Conservation (phyloP, 2,888 invertebrate species). For the Lasioglossum oenotherae region DNA sequence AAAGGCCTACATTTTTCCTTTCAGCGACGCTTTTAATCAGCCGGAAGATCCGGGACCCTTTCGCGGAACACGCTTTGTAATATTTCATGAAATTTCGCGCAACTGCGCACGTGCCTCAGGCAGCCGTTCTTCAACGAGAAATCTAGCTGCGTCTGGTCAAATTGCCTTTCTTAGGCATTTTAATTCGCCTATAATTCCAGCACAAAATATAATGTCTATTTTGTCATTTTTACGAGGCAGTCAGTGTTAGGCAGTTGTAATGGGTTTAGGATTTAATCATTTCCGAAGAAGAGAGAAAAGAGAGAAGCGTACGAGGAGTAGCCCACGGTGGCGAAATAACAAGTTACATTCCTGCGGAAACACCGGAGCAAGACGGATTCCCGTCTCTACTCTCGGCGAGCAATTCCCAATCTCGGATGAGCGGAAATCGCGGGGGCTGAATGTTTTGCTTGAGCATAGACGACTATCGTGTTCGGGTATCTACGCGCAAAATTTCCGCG, state of each 20-base stretch:
- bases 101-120: neutral
- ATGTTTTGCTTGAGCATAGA: constrained; percentile 32
- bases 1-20: constrained; percentile 49
- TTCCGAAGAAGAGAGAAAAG: neutral
- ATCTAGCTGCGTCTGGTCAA: neutral
- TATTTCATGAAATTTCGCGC: constrained; percentile 41
- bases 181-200: no score
- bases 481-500: constrained; percentile 30
- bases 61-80: neutral
- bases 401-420: constrained; percentile 44
- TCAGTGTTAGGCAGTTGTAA: neutral
- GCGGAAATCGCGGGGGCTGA: constrained; percentile 40
- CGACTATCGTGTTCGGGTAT: constrained; percentile 31
- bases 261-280: neutral
- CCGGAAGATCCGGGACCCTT: constrained; percentile 38
- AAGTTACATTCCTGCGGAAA: constrained; percentile 57
- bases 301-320: neutral
- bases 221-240: neutral
- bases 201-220: neutral
- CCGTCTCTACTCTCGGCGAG: constrained; percentile 18
- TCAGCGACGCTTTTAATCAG: constrained; percentile 55
- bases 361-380: constrained; percentile 38
- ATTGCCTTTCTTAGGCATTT: neutral
- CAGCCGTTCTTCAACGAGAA: neutral
- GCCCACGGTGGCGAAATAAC: constrained; percentile 51